Base-by-base conservation (phyloP, 2,888 invertebrate species). In the Aporophyla nigra region DNA sequence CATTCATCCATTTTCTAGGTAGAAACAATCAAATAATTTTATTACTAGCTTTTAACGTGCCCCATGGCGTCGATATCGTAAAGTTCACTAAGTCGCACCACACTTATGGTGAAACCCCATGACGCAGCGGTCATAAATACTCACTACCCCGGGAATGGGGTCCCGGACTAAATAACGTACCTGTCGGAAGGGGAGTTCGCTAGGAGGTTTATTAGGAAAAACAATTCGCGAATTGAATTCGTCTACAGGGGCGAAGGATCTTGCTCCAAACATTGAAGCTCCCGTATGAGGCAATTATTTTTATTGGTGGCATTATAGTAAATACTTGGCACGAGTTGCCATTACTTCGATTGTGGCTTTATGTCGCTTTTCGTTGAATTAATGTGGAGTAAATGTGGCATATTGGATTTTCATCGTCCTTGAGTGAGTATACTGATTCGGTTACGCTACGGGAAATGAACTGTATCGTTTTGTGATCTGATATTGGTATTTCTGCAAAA, bases 61-160 rank as follows among this genome's bases (percentile, higher is more conserved):
- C 81, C 85, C 82, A 59, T 75, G 81, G 74, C 75, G 84, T 63
- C 78, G 79, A 87, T 84, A 87, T 89, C 86, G 86, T 86, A 86
- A 91, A 87, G 88, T 90, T 87, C 87, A 87, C 88, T 89, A 89
- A 89, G 80, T 83, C 78, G 61, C 56, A 71, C 78, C 49, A 75
- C 88, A 87, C 84, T 88, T 87, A 86, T 76, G 76, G 90, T 86
- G 88, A 92, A 93, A 92, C 90, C 93, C 92, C 93, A 91, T 92
- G 93, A 93, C 94, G 89, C 91, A 89, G 90, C 88, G 91, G 88
- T 92, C 91, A 89, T 93, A 93, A 93, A 93, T 90, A 88, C 76
- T 85, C 81, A 84, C 71, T 81, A 73, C 71, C 59, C 61, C 51
- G 51, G 56, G 76, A 71, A 77, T 73, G 78, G 86, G 85, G 82